These are phyloP conservation scores for Brachionus calyciflorus DNA, from an alignment of 1,140 invertebrate species.

Conservation along the genomic window DNA sequence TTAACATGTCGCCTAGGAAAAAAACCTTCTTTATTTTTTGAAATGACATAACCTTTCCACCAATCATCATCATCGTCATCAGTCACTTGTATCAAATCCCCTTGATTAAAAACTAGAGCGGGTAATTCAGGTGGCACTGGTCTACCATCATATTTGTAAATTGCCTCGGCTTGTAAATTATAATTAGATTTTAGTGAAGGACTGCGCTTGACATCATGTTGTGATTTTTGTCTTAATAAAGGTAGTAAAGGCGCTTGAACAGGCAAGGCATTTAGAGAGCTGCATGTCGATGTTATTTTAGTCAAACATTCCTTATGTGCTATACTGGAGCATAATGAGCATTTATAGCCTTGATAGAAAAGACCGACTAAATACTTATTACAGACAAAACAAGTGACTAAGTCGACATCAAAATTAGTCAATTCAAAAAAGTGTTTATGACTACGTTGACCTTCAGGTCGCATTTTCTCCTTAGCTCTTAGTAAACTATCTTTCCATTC, in stretches of 20 bases:
- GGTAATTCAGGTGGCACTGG: conserved; percentile 3
- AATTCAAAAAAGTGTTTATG: conserved; percentile 36
- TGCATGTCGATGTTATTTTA: conserved; percentile 5
- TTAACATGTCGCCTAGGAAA: conserved; percentile 27
- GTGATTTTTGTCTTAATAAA: no score
- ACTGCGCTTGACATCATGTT: not conserved
- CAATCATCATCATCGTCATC: conserved; percentile 47
- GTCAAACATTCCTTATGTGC: conserved; percentile 34
- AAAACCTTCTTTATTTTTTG: conserved; percentile 27
- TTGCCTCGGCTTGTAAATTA: not conserved
- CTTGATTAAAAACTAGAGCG: not conserved
- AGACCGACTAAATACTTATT: conserved; percentile 24
- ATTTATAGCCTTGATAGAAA: conserved; percentile 45
- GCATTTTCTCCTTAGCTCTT: conserved; percentile 15
- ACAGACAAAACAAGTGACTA: conserved; percentile 9
- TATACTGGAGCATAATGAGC: not conserved
- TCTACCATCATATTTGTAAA: conserved; percentile 37
- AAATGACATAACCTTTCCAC: conserved; percentile 34
- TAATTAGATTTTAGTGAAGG: not conserved
- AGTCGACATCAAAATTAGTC: conserved; percentile 22
- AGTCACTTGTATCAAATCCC: conserved; percentile 30
- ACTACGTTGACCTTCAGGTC: not conserved
- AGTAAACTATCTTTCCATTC: conserved; percentile 33
- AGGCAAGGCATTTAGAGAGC: not conserved
- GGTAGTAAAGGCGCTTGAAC: not conserved